phyloP scores from a whole-genome alignment of 2,888 invertebrate genomes.

The Ophion slaviceki region DNA sequence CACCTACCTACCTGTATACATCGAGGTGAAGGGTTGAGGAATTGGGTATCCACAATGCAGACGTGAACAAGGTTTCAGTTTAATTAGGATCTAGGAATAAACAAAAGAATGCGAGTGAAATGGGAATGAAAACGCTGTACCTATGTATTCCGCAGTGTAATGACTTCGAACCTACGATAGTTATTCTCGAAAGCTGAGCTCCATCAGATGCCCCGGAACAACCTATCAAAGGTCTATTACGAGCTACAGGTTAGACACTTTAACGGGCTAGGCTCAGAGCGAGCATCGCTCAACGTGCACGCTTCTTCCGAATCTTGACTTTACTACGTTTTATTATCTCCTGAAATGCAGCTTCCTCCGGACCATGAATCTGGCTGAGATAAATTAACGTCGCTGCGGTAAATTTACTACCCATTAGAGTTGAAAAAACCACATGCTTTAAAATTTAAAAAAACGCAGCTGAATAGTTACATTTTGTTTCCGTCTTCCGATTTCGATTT shows the following conservation, averaged over 20 bases:
- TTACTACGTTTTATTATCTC: constrained; percentile 5
- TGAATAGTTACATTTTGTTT: not conserved
- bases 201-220: constrained; percentile 54
- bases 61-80: constrained; percentile 5
- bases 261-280: constrained; percentile 12
- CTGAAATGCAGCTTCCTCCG: not conserved
- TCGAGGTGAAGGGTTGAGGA: not conserved
- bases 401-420: not conserved
- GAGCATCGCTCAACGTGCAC: constrained; percentile 14
- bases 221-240: constrained; percentile 71
- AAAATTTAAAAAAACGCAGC: not conserved
- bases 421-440: not conserved
- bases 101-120: constrained; percentile 16
- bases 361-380: not conserved
- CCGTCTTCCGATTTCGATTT: not conserved
- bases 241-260: constrained; percentile 57
- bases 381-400: not conserved
- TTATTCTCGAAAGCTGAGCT: not conserved
- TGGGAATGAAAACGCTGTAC: not conserved
- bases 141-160: constrained; percentile 16
- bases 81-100: constrained; percentile 23
- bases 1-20: not conserved
- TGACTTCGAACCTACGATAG: constrained; percentile 8
- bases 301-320: constrained; percentile 1
- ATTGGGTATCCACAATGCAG: not conserved